Percentiles rank a stretch among this genome's conserved stretches.
These are phyloP conservation scores for Magallana angulata DNA, from an alignment of 1,140 invertebrate species.

Conservation along the genomic window DNA sequence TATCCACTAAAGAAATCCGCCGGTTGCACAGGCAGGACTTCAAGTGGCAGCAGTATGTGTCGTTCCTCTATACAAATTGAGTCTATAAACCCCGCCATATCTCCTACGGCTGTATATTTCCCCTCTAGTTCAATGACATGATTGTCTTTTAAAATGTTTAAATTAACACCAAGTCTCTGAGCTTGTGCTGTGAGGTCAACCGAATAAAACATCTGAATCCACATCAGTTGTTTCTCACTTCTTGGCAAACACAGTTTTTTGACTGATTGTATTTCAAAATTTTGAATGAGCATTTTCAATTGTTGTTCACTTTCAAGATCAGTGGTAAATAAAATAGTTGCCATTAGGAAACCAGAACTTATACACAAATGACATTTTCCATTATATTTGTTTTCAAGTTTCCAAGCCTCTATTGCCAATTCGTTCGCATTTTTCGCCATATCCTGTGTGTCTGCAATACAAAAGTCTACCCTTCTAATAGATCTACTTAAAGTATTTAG, in stretches of 20 bases:
- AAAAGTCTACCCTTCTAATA: neutral
- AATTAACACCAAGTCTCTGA: neutral
- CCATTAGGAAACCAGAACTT: no score
- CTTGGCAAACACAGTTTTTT: neutral
- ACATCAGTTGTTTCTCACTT: neutral
- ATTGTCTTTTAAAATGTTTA: neutral
- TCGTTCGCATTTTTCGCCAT: neutral
- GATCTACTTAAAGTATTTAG: neutral
- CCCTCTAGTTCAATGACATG: neutral
- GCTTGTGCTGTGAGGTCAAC: neutral
- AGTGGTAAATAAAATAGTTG: neutral
- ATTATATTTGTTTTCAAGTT: neutral
- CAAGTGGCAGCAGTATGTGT: neutral
- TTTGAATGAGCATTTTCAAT: neutral
- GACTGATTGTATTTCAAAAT: neutral
- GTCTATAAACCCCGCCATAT: neutral
- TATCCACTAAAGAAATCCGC: neutral
- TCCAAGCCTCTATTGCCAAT: neutral
- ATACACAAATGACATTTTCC: neutral
- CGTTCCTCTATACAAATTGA: slow-evolving; percentile 7
- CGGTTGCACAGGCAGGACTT: neutral
- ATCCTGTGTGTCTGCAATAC: neutral
- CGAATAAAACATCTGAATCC: neutral
- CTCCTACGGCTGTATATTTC: neutral
- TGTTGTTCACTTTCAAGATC: neutral